Percentiles rank a stretch among this genome's conserved stretches.
These are phyloP conservation scores for Spilarctia lutea DNA, from an alignment of 2,888 invertebrate genomes.

Conservation along the genomic window DNA sequence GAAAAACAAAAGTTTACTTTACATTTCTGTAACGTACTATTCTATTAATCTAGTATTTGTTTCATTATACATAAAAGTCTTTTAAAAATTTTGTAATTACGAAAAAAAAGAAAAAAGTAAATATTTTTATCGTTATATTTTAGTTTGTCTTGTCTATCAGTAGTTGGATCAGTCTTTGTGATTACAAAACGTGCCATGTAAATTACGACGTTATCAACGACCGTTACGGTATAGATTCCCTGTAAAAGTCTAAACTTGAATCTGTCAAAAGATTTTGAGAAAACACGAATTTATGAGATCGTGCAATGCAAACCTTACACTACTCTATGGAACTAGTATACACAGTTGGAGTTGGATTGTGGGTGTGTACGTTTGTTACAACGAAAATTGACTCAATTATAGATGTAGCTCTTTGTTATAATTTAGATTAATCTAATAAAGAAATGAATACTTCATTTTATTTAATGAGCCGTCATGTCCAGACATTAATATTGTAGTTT, in stretches of 20 bases:
- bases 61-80: not conserved
- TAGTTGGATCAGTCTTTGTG: not conserved
- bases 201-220: not conserved
- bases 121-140: not conserved
- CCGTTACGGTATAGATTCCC: slow-evolving; percentile 22
- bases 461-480: slow-evolving; percentile 31
- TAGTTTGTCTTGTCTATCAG: not conserved
- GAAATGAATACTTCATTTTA: slow-evolving; percentile 40
- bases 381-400: slow-evolving; percentile 43
- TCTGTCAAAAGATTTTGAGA: slow-evolving; percentile 43
- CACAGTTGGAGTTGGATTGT: slow-evolving; percentile 27
- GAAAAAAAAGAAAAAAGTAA: too few relatives aligned
- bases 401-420: slow-evolving; percentile 33
- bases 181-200: not conserved
- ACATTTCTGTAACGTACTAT: not conserved
- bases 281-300: slow-evolving; percentile 41
- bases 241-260: slow-evolving; percentile 7
- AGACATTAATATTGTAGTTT: slow-evolving; percentile 53
- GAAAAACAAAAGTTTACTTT: not conserved
- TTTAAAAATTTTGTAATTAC: not conserved
- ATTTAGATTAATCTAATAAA: slow-evolving; percentile 38
- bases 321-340: not conserved
- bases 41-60: not conserved
- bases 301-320: slow-evolving; percentile 15
- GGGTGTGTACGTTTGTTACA: slow-evolving; percentile 54